A percentile compares a stretch with the other conserved stretches of the same genome.
Evolutionary conservation across 2,888 invertebrate species (phyloP).

Genomic region (Eremobia ochroleuca): DNA sequence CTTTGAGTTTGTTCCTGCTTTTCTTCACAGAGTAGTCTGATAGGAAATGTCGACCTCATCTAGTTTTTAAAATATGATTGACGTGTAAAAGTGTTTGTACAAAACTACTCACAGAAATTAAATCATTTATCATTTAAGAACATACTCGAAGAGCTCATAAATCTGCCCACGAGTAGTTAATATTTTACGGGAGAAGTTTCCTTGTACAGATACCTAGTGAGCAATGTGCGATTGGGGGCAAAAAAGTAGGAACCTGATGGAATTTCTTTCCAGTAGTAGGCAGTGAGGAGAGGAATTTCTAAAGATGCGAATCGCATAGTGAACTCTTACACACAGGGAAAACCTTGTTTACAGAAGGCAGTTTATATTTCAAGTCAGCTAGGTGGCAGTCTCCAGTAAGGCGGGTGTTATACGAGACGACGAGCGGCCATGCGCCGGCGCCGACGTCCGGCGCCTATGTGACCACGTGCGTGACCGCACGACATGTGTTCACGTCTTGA

Average conservation of each 20-base stretch:
- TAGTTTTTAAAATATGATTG: too few species aligned
- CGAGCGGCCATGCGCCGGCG: constrained; percentile 44
- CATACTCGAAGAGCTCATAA: too few species aligned
- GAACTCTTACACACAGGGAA: not conserved
- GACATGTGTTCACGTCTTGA: constrained; percentile 43
- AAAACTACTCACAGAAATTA: too few species aligned
- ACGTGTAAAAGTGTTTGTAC: too few species aligned
- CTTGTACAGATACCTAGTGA: not conserved
- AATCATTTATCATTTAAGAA: too few species aligned
- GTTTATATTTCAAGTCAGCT: not conserved
- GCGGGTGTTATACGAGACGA: constrained; percentile 46
- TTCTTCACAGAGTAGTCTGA: too few species aligned
- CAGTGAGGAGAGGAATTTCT: not conserved
- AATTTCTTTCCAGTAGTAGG: not conserved
- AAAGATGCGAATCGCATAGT: not conserved
- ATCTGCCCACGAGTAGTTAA: not conserved
- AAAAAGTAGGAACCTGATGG: not conserved
- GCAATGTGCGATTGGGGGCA: not conserved
- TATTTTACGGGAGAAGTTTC: not conserved
- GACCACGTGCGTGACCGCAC: constrained; percentile 61
- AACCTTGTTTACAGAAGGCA: constrained; percentile 8
- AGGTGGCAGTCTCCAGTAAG: constrained; percentile 34
- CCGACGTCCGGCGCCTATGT: constrained; percentile 45
- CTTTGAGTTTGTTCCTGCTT: too few species aligned
- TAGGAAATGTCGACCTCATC: too few species aligned